Percentiles rank a stretch among this genome's conserved stretches.
Conservation (phyloP, 2,113 vertebrate species). For the Scophthalmus maximus region DNA sequence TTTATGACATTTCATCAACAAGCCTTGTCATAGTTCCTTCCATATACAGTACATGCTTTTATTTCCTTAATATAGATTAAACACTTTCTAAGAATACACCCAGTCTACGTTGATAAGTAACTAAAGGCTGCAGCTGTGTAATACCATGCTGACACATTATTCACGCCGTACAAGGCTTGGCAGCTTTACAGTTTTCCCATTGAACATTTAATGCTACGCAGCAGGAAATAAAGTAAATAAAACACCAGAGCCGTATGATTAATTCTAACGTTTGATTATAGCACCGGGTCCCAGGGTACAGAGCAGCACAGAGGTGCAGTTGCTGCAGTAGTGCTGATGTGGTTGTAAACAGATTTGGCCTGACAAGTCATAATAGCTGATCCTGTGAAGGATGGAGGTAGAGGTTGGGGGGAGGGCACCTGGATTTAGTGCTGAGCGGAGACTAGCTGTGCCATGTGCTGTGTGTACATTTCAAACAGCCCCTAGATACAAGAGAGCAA, state of each 20-base stretch:
- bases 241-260: constrained; percentile 52
- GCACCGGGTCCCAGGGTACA: constrained; percentile 36
- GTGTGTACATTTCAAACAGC: constrained; percentile 73
- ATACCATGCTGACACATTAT: constrained; percentile 38
- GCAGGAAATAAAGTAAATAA: constrained; percentile 69
- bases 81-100: constrained; percentile 8
- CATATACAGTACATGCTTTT: constrained; percentile 7
- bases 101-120: constrained; percentile 29
- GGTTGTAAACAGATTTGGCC: constrained; percentile 61
- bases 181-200: constrained; percentile 53
- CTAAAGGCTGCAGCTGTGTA: constrained; percentile 38
- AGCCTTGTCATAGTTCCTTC: not conserved
- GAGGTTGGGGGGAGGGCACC: constrained; percentile 16
- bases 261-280: constrained; percentile 47
- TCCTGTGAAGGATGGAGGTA: constrained; percentile 32
- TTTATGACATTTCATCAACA: not conserved
- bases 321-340: constrained; percentile 39
- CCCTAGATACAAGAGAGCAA: constrained; percentile 54
- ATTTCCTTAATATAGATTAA: constrained; percentile 7
- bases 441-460: constrained; percentile 66
- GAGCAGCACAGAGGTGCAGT: constrained; percentile 40
- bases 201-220: constrained; percentile 40
- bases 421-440: constrained; percentile 64
- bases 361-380: constrained; percentile 58
- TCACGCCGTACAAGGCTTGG: constrained; percentile 44